These are phyloP conservation scores for Bombyx huttoni DNA, from an alignment of 2,888 invertebrate genomes.

Conservation along the genomic window DNA sequence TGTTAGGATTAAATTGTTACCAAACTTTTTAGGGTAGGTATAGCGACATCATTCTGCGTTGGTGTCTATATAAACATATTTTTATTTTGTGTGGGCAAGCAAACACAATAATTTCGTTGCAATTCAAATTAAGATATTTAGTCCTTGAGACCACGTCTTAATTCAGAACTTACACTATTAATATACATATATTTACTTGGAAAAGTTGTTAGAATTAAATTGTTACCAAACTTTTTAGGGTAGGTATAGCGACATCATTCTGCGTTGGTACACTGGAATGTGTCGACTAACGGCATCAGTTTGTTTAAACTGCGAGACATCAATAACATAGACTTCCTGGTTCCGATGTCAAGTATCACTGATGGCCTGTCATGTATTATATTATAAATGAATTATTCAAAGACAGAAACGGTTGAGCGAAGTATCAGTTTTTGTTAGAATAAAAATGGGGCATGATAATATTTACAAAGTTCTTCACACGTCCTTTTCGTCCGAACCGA, in stretches of 20 bases:
- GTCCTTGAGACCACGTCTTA: neutral
- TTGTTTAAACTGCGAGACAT: conserved; percentile 6
- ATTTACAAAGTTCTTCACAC: no score
- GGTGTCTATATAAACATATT: neutral
- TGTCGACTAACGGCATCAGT: conserved; percentile 5
- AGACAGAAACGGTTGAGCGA: neutral
- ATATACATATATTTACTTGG: no score
- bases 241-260: no score
- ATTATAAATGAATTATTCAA: conserved; percentile 21
- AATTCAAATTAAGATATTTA: neutral
- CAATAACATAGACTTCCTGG: conserved; percentile 34
- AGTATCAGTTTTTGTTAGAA: neutral
- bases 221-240: no score
- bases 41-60: no score
- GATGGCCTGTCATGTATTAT: conserved; percentile 21
- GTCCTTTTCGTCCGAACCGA: no score
- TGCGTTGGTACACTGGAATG: neutral
- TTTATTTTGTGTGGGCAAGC: neutral
- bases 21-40: no score
- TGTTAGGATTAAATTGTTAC: no score
- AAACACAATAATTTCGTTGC: neutral
- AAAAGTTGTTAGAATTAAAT: no score
- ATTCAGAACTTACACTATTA: no score
- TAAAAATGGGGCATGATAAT: neutral
- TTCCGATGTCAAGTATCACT: conserved; percentile 30